phyloP scores from a whole-genome alignment of 2,888 invertebrate genomes.

The Bugula neritina region DNA sequence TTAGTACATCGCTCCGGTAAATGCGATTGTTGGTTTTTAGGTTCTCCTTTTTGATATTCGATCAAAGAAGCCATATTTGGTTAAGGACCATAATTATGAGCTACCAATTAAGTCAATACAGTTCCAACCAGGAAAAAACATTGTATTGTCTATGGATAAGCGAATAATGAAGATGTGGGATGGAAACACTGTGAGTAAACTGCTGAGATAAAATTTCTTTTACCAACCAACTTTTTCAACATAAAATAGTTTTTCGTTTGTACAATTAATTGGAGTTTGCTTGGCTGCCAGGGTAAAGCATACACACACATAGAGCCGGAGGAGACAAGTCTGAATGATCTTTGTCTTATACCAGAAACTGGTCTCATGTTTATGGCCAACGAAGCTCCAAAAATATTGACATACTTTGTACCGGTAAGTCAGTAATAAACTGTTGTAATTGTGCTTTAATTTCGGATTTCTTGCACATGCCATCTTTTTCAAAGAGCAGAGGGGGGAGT shows the following conservation, averaged over 20 bases:
- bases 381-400: constrained; percentile 86
- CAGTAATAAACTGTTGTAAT: no score
- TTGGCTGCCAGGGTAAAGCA: constrained; percentile 70
- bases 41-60: constrained; percentile 84
- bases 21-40: no score
- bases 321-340: constrained; percentile 69
- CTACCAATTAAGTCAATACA: constrained; percentile 81
- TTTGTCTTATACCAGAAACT: constrained; percentile 81
- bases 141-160: constrained; percentile 49
- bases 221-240: no score
- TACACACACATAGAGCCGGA: constrained; percentile 84
- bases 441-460: no score
- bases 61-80: constrained; percentile 75
- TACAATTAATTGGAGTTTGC: no score
- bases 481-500: no score
- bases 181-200: constrained; percentile 62
- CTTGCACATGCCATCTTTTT: no score
- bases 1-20: no score
- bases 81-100: constrained; percentile 93
- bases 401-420: constrained; percentile 81
- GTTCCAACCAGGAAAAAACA: constrained; percentile 62
- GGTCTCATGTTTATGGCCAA: constrained; percentile 88
- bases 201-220: no score
- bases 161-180: constrained; percentile 52
- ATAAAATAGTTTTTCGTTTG: no score